Percentiles rank a stretch among this genome's conserved stretches.
Evolutionary conservation across 2,888 invertebrate species (phyloP).

Genomic region (Ichneumoninae sp.): DNA sequence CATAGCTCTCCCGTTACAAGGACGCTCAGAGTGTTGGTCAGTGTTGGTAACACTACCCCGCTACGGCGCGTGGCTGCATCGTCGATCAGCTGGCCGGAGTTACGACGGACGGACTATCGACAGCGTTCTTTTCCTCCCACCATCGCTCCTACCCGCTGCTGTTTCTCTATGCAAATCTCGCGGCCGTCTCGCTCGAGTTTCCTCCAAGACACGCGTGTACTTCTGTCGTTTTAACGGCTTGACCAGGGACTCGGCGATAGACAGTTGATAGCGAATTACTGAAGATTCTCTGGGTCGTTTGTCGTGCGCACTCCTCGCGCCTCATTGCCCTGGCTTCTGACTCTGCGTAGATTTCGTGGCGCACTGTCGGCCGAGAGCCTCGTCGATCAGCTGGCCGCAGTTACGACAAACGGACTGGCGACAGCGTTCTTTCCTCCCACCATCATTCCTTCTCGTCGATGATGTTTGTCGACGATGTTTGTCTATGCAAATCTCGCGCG

Average conservation of each 20-base stretch:
- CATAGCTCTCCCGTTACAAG: neutral
- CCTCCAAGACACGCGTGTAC: neutral
- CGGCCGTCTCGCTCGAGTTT: neutral
- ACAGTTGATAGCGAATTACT: neutral
- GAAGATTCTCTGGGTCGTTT: neutral
- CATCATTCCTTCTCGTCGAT: neutral
- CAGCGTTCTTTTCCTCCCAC: neutral
- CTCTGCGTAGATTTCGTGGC: too few species aligned
- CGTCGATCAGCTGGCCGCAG: slow-evolving; percentile 45
- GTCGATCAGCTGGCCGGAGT: slow-evolving; percentile 48
- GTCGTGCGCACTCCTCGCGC: neutral
- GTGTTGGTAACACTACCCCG: neutral
- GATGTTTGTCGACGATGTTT: slow-evolving; percentile 17
- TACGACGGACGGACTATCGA: slow-evolving; percentile 19
- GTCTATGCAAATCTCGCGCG: slow-evolving; percentile 6
- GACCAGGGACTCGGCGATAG: neutral
- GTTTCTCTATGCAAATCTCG: slow-evolving; percentile 16
- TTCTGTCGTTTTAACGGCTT: neutral
- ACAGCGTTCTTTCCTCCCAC: slow-evolving; percentile 3
- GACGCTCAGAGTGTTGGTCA: neutral
- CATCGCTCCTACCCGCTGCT: neutral
- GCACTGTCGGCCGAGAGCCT: too few species aligned
- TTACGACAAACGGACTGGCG: slow-evolving; percentile 22
- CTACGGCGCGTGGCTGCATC: neutral
- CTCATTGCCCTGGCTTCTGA: neutral